Base-by-base conservation (phyloP, 1,140 invertebrate genomes). In the Dufourea novaeangliae region DNA sequence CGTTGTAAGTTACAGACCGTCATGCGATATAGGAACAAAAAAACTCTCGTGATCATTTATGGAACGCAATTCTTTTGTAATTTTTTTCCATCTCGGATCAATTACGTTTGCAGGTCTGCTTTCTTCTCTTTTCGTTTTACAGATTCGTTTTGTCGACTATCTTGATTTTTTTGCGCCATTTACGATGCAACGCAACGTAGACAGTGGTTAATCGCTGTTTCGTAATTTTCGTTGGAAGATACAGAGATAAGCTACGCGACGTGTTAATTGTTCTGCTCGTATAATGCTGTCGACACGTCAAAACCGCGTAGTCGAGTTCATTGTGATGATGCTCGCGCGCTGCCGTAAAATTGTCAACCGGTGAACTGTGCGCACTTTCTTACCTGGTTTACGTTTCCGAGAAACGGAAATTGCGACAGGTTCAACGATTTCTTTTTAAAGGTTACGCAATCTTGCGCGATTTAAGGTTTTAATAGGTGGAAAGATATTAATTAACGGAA, bases 341-440 rank as follows among this genome's bases (percentile, higher is more conserved):
- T 5, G n/a, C 25, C 63, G 6, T 34, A 44, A 62, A 46, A 14
- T 29, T 32, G 56, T 25, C 46, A 68, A 54, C 11, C 32, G 5
- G n/a, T 32, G 68, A 61, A 44, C 14, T 8, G n/a, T n/a, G 56
- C 5, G 17, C 20, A 50, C 61, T 72, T 72, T 63, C 25, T n/a
- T 25, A 39, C 8, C 27, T 14, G 41, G n/a, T 32, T 54, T 29
- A 7, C 37, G 34, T 25, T 56, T n/a, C 22, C 17, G 20, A 10
- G 32, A 34, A 54, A 68, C 12, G 22, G 14, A 4, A 37, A 17
- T n/a, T 11, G 11, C 8, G 17, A 56, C 14, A 20, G 25, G 8
- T 56, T 52, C 25, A 50, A 17, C 20, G 22, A 1, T 3, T 39
- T 39, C 46, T 54, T 32, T 66, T 22, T 17, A 4, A n/a, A 17